Conservation (phyloP, 2,888 invertebrate species). For the Diaphora mendica region DNA sequence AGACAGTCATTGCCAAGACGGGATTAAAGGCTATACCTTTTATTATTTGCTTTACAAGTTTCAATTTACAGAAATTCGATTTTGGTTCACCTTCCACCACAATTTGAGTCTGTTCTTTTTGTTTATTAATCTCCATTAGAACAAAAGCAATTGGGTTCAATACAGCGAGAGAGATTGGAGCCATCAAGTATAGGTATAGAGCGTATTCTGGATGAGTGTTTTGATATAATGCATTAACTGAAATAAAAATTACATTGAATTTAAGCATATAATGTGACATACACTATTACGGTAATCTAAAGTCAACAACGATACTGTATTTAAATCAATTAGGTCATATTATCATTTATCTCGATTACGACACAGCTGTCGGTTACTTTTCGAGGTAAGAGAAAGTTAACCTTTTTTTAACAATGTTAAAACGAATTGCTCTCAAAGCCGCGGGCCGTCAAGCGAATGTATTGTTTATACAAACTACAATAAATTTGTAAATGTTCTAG, state of each 20-base stretch:
- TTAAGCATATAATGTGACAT: neutral
- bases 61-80: constrained; percentile 65
- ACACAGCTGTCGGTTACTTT: neutral
- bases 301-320: neutral
- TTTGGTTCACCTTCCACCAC: constrained; percentile 53
- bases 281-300: neutral
- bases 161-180: constrained; percentile 96
- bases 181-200: constrained; percentile 96
- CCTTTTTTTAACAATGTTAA: neutral
- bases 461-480: neutral
- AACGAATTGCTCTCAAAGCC: neutral
- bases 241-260: constrained; percentile 44
- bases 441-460: neutral
- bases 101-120: constrained; percentile 69
- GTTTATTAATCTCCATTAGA: constrained; percentile 93
- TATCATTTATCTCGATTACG: neutral
- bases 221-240: constrained; percentile 94
- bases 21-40: constrained; percentile 95
- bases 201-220: constrained; percentile 96
- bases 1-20: constrained; percentile 95
- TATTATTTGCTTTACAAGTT: constrained; percentile 79
- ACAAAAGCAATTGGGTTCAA: constrained; percentile 97
- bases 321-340: neutral
- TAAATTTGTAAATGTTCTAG: neutral
- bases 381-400: constrained; percentile 1